Base-by-base conservation (phyloP, 2,113 vertebrate genomes). In the Pterocles gutturalis region DNA sequence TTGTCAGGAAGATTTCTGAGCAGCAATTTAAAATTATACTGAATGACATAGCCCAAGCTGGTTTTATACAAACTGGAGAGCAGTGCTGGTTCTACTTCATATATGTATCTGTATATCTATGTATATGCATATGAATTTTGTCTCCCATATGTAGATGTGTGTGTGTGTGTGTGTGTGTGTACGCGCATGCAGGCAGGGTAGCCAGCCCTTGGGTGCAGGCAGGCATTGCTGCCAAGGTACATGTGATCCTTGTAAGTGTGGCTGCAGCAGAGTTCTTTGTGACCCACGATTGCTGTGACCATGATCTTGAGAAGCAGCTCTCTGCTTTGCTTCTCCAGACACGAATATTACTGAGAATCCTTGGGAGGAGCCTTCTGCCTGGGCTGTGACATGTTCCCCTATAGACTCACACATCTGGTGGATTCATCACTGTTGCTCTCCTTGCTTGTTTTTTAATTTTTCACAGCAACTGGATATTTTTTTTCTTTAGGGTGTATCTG, bases 1-100 rank as follows among this genome's bases (percentile, higher is more conserved):
- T 89, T 93, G 87, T 87, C 11, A 7, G 33, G 34, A 85, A 91
- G 70, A 82, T 76, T 94, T 87, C 82, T 67, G 80, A 85, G 82
- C 28, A 93, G 43, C 33, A 67, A 31, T 85, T 76, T 64, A 55
- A 76, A 85, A 90, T 77, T 36, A 67, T 16, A 71, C 26, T 24
- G 61, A 60, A 33, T 82, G 53, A 13, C 46, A 46, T 19, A 67
- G 55, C 31, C 84, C 19, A 4, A 21, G 43, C 22, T 64, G 57
- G 15, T 64, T 95, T 91, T 54, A 43, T 29, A 79, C 43, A 87
- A 87, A 46, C 26, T 19, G 69, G 58, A 73, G 28, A 69, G 20
- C n/a, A 82, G 13, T 38, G 34, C 13, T 58, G 16, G 33, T 60
- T 93, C 65, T 79, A 48, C 75, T 82, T 87, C 43, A 90, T 9